Percentiles rank a stretch among this genome's conserved stretches.
Conservation (phyloP, 1,140 invertebrate genomes). For the Mesaphorura yosii region DNA sequence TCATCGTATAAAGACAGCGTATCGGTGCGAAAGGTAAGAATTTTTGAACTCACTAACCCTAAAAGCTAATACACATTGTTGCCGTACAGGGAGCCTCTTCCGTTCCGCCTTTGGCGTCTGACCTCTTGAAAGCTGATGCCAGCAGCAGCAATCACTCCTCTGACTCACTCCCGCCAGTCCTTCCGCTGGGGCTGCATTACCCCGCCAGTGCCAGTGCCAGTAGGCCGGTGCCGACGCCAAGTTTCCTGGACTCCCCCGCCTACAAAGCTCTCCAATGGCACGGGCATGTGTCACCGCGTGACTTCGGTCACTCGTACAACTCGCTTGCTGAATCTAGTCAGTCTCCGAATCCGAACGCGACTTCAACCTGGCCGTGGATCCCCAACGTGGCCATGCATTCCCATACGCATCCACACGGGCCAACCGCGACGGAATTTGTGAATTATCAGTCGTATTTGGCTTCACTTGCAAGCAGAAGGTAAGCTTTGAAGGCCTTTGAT, state of each 20-base stretch:
- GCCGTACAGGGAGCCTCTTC: not conserved
- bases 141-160: not conserved
- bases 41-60: too few species aligned
- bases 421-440: not conserved
- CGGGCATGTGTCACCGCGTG: not conserved
- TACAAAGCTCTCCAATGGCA: not conserved
- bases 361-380: too few species aligned
- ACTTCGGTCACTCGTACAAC: not conserved
- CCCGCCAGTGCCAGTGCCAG: too few species aligned
- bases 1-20: constrained; percentile 13
- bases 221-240: too few species aligned
- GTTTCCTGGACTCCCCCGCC: not conserved
- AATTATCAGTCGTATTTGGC: not conserved
- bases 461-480: not conserved
- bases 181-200: not conserved
- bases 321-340: not conserved
- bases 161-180: not conserved
- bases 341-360: too few species aligned
- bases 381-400: too few species aligned
- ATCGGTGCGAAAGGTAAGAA: too few species aligned
- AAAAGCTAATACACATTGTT: too few species aligned
- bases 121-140: not conserved
- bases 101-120: not conserved
- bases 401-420: too few species aligned
- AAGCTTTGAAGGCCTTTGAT: too few species aligned